phyloP scores from a whole-genome alignment of 2,113 vertebrate species.

The Alexandromys fortis region DNA sequence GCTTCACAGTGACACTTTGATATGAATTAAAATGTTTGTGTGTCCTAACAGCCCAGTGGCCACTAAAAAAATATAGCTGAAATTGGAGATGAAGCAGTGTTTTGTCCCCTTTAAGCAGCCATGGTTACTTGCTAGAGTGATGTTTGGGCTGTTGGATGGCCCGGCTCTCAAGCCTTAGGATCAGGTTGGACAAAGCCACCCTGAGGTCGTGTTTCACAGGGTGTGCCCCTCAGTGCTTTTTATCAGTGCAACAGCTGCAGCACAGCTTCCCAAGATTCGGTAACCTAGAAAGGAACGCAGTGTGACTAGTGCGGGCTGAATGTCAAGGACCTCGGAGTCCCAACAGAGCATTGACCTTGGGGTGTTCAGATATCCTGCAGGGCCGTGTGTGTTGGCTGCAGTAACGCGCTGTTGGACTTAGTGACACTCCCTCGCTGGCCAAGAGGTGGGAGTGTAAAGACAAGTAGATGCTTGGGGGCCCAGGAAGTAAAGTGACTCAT shows the following conservation, averaged over 20 bases:
- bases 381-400: neutral
- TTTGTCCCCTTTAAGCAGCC: neutral
- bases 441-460: neutral
- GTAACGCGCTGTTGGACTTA: neutral
- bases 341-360: neutral
- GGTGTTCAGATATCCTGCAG: neutral
- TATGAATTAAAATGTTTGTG: neutral
- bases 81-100: neutral
- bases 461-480: neutral
- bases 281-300: neutral
- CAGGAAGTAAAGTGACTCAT: neutral
- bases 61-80: neutral
- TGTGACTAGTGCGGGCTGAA: neutral
- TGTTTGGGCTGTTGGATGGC: neutral
- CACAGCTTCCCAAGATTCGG: neutral
- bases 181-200: neutral
- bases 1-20: neutral
- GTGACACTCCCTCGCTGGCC: neutral
- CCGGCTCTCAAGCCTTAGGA: neutral
- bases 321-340: neutral
- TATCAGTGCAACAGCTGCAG: neutral
- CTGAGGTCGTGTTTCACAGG: neutral
- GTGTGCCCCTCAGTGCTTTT: neutral
- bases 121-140: neutral
- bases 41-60: neutral